Base-by-base conservation (phyloP, 2,113 vertebrate species). In the Leptosomus discolor region DNA sequence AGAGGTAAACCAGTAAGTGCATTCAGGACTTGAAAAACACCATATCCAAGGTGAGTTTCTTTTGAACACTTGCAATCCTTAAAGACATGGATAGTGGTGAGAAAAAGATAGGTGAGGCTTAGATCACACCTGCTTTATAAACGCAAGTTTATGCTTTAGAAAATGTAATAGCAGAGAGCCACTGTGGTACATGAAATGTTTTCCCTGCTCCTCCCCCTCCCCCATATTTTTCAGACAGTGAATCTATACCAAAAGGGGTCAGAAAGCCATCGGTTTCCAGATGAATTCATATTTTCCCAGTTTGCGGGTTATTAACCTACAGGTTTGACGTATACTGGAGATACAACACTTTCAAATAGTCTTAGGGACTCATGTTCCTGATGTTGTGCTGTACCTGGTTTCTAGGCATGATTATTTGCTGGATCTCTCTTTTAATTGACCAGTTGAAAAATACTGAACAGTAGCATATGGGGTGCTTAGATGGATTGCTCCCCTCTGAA, bases 301-400 rank as follows among this genome's bases (percentile, higher is more conserved):
- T 63, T 78, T 57, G 51, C 13, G 39, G 18, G 6, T 48, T 57
- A 23, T 15, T 75, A 21, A 56, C 3, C 2, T 16, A 13, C 5
- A 64, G 30, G 16, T 77, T 83, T 60, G 41, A 9, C 46, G 30
- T 17, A 5, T 48, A 6, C 56, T 51, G 60, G 69, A 54, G 39
- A 50, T 26, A 24, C 4, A 41, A n/a, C 2, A 1, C 5, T 71
- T 85, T n/a, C 27, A 34, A 46, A 43, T 0, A 1, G 24, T 32
- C 6, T 45, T 63, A 43, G 0, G 2, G 48, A 43, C 2, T 23
- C 7, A 5, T 9, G 27, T 39, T 70, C 63, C 57, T 2, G 1
- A n/a, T 24, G 36, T 17, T 65, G 36, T 58, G 17, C 21, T 73
- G 36, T n/a, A 43, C n/a, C 15, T 67, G 32, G 15, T 32, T 56